A percentile compares a stretch with the other conserved stretches of the same genome.
Conservation (phyloP, 2,888 invertebrate species). For the Oasisia sp. region DNA sequence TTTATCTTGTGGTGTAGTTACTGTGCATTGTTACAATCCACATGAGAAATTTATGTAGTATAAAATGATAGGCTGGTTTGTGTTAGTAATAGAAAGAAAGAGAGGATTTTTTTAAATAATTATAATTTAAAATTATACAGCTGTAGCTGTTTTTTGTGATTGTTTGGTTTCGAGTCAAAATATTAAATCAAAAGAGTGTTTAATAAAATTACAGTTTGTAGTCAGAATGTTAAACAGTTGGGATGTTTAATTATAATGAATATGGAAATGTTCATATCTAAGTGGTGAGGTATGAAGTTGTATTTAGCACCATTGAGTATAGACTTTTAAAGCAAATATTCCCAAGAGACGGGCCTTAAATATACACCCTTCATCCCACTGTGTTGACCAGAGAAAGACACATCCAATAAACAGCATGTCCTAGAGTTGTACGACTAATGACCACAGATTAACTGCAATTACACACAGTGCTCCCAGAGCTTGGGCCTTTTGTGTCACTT, state of each 20-base stretch:
- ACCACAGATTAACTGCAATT: slow-evolving; percentile 11
- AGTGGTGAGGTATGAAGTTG: background rate
- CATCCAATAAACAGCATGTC: background rate
- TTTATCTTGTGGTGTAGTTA: background rate
- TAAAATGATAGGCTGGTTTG: background rate
- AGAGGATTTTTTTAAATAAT: background rate
- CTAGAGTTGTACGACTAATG: background rate
- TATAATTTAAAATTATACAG: background rate
- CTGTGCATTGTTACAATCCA: background rate
- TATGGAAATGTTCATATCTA: background rate
- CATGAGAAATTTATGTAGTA: background rate
- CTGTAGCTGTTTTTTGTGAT: background rate
- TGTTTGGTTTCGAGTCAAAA: background rate
- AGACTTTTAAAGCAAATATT: background rate
- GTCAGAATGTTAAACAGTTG: background rate
- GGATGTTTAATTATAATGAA: background rate
- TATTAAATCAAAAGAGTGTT: background rate
- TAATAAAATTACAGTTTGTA: background rate
- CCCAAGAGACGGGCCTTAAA: background rate
- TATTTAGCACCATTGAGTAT: background rate
- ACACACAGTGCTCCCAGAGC: background rate
- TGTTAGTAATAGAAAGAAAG: background rate
- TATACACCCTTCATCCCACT: background rate
- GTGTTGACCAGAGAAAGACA: background rate
- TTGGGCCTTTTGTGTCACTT: background rate